Base-by-base conservation (phyloP, 2,113 vertebrate species). In the Elgaria multicarinata region DNA sequence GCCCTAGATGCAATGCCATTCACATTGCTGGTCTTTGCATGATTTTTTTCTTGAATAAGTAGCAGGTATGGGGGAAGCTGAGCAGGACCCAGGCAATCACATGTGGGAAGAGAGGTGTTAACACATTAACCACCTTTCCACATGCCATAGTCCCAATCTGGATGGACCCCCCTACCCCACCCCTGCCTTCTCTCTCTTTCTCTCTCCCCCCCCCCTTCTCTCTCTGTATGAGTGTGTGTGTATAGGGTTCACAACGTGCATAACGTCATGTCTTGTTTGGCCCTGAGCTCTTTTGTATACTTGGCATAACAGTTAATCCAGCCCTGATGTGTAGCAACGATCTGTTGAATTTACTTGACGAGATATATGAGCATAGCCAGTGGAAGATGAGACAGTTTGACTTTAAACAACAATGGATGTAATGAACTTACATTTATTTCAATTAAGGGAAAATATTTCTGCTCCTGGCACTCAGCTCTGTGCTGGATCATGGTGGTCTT, bases 371-470 rank as follows among this genome's bases (percentile, higher is more conserved):
- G 22, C 1, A 14, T 28, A 87, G 44, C 31, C 92, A 74, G 8
- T 22, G 10, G 86, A 50, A 87, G 46, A 88, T 75, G 5, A 75
- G 75, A 36, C 80, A 28, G 50, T 83, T 53, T 28, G 31, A 62
- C 20, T 91, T 92, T 85, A 89, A 89, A 78, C 16, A 87, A 12
- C 85, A 91, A 83, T 69, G 89, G 87, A 75, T 22, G 1, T 66
- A 88, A 92, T 42, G 33, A 14, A 66, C 18, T 80, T 5, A 9
- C 2, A 81, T 94, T 92, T 85, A 89, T 84, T 89, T 89, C 88
- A 89, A 85, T 89, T 74, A 92, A 79, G 85, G 85, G 50, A n/a
- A 93, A 90, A 72, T 86, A 92, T 89, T 95, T 92, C 50, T 83
- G 18, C 3, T 20, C 77, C 74, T 36, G 83, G 85, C 58, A 79